Percentiles rank a stretch among this genome's conserved stretches.
Evolutionary conservation across 2,113 vertebrate genomes (phyloP).

Genomic region (Dipodomys merriami): DNA sequence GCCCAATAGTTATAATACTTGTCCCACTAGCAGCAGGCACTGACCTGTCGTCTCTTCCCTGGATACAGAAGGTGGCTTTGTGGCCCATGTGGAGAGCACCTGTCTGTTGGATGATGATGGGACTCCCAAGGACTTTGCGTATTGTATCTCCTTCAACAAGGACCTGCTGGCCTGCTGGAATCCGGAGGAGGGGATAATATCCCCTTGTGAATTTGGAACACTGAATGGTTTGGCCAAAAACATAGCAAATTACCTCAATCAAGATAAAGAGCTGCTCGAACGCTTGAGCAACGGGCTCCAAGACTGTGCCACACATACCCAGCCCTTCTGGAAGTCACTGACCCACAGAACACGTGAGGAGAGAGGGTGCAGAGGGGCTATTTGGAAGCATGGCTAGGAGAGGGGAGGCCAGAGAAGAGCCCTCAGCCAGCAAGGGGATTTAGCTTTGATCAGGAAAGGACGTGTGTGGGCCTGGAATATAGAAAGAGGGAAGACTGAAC

Average conservation of each 20-base stretch:
- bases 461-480: not conserved
- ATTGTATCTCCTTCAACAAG: slow-evolving; percentile 82
- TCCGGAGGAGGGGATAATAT: fast-evolving
- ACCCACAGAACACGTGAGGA: slow-evolving; percentile 74
- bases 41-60: not conserved
- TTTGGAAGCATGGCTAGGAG: not conserved
- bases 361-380: not conserved
- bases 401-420: not conserved
- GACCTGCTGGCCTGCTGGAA: slow-evolving; percentile 77
- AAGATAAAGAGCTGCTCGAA: fast-evolving
- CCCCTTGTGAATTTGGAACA: slow-evolving; percentile 44
- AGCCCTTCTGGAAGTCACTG: slow-evolving; percentile 66
- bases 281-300: slow-evolving; percentile 2
- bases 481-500: not conserved
- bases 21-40: not conserved
- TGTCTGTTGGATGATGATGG: slow-evolving; percentile 75
- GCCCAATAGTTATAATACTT: fast-evolving
- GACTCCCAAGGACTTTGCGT: slow-evolving; percentile 38
- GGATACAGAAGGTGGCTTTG: slow-evolving; percentile 65
- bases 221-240: fast-evolving
- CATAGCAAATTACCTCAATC: fast-evolving
- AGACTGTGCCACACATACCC: slow-evolving; percentile 4
- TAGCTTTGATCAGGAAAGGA: not conserved
- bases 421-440: not conserved
- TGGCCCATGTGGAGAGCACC: slow-evolving; percentile 77